These are phyloP conservation scores for Lytechinus pictus DNA, from an alignment of 35 echinoderm and acorn worm genomes.

Conservation along the genomic window DNA sequence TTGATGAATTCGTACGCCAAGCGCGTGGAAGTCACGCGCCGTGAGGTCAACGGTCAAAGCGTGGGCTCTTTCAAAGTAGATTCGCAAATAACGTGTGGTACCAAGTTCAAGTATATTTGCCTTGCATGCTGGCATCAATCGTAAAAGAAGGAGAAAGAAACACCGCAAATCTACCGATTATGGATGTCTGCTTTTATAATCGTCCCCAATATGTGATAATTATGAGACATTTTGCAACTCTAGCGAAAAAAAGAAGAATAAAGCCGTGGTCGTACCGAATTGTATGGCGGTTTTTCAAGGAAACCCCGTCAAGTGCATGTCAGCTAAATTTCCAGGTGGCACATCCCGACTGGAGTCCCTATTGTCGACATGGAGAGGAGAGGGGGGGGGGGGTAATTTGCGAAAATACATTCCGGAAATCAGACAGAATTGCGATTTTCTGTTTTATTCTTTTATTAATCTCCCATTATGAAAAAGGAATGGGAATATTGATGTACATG, in stretches of 20 bases:
- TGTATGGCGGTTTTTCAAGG: not conserved
- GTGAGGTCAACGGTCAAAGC: not conserved
- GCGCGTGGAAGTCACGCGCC: constrained; percentile 13
- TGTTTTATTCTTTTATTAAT: not conserved
- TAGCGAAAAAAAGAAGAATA: not conserved
- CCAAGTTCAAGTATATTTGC: constrained; percentile 12
- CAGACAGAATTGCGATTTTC: not conserved
- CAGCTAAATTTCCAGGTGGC: not conserved
- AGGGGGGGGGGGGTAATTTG: not conserved
- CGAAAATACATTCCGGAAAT: not conserved
- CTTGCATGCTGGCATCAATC: not conserved
- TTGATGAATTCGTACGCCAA: constrained; percentile 11
- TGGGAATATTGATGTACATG: not conserved
- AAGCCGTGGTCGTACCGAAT: not conserved
- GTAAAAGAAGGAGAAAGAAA: not conserved
- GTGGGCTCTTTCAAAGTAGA: not conserved
- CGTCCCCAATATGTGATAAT: not conserved
- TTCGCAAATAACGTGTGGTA: not conserved
- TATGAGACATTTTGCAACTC: constrained; percentile 12
- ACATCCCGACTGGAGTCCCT: not conserved
- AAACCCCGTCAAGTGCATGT: not conserved
- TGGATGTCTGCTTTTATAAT: not conserved
- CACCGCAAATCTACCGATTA: not conserved
- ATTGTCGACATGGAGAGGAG: not conserved
- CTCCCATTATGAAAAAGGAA: not conserved